Evolutionary conservation across 2,797 vertebrate genomes (phyloP).

Genomic region (Peromyscus aztecus): DNA sequence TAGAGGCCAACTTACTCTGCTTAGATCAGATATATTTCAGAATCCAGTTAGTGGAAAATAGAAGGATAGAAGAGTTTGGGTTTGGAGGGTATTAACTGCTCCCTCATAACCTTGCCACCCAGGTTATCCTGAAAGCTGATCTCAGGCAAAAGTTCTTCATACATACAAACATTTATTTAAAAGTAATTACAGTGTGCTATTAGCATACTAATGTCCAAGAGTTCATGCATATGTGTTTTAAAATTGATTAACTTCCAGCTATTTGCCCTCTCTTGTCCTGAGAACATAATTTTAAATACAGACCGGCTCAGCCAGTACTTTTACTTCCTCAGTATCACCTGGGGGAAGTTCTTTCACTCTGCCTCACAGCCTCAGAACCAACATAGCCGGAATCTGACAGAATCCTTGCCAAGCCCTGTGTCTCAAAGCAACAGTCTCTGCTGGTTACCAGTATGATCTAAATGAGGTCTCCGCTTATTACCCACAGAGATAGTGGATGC

Average conservation of each 20-base stretch:
- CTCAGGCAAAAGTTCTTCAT: slow-evolving; percentile 10
- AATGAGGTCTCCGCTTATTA: not conserved
- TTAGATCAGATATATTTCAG: slow-evolving; percentile 20
- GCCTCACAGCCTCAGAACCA: not conserved
- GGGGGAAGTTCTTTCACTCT: not conserved
- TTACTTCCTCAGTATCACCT: not conserved
- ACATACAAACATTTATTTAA: slow-evolving; percentile 32
- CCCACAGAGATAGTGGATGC: not conserved
- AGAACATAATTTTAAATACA: slow-evolving; percentile 40
- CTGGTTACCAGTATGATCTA: not conserved
- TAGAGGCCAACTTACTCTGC: slow-evolving; percentile 29
- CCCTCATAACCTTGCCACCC: slow-evolving; percentile 14
- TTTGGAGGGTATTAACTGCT: not conserved
- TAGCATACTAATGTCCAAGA: not conserved
- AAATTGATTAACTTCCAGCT: not conserved
- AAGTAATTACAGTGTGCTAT: not conserved
- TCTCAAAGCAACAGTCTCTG: not conserved
- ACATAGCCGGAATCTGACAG: not conserved
- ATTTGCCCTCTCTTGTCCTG: slow-evolving; percentile 31
- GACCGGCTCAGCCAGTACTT: not conserved
- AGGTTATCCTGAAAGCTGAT: slow-evolving; percentile 50
- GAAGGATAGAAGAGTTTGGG: not conserved
- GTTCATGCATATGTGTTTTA: not conserved
- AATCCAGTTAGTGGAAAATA: slow-evolving; percentile 17
- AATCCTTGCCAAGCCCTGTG: not conserved